Evolutionary conservation across 2,888 invertebrate species (phyloP).

Genomic region (Drosophila pseudotalamancana): DNA sequence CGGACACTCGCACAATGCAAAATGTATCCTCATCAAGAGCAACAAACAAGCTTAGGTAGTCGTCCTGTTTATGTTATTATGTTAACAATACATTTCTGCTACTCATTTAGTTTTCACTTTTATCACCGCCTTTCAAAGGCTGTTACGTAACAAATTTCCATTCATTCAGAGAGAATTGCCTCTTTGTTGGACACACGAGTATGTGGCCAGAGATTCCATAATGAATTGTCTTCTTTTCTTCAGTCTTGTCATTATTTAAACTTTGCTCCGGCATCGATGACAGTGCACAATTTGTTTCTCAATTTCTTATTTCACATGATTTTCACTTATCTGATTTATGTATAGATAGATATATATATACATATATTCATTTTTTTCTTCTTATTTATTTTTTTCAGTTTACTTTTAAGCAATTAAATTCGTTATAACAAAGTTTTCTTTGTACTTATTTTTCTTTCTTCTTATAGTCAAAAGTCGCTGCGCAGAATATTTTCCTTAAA

Average conservation of each 20-base stretch:
- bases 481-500: conserved; percentile 34
- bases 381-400: too few relatives aligned
- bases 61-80: conserved; percentile 40
- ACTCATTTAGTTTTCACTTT: conserved; percentile 71
- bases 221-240: conserved; percentile 59
- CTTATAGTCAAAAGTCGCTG: conserved; percentile 11
- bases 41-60: conserved; percentile 26
- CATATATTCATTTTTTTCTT: too few relatives aligned
- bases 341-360: too few relatives aligned
- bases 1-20: conserved; percentile 34
- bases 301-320: conserved; percentile 31
- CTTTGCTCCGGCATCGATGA: conserved; percentile 27
- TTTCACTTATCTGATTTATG: too few relatives aligned
- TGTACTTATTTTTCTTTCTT: conserved; percentile 7
- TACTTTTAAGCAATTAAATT: conserved; percentile 54
- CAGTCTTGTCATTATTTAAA: conserved; percentile 45
- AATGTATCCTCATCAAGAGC: conserved; percentile 37
- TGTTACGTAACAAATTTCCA: conserved; percentile 61
- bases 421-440: conserved; percentile 46
- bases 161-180: conserved; percentile 22
- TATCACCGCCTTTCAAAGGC: conserved; percentile 47
- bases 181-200: conserved; percentile 27
- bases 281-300: conserved; percentile 29
- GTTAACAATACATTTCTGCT: conserved; percentile 57
- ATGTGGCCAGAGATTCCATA: conserved; percentile 42